Percentiles rank a stretch among this genome's conserved stretches.
phyloP scores from a whole-genome alignment of 2,113 vertebrate species.

The Lophotis ruficrista region DNA sequence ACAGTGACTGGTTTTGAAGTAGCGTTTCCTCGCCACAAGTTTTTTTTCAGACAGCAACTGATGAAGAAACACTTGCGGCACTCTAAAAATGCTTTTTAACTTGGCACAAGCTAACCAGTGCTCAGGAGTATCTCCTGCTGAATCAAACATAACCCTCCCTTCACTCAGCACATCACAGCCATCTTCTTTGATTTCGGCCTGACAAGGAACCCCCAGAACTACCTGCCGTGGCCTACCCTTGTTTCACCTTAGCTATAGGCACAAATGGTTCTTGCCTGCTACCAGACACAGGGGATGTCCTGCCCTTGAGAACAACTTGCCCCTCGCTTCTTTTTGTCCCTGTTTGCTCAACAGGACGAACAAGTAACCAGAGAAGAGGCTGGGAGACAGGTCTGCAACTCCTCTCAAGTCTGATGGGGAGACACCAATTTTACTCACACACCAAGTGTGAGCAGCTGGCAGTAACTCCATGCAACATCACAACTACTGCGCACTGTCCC shows the following conservation, averaged over 20 bases:
- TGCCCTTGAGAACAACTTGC: neutral
- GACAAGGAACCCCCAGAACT: neutral
- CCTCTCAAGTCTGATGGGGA: fast-evolving
- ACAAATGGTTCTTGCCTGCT: neutral
- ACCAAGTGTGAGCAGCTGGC: neutral
- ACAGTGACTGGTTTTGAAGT: neutral
- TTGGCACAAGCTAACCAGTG: neutral
- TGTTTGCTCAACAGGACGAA: neutral
- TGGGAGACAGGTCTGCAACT: neutral
- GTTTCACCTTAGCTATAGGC: neutral
- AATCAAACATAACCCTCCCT: neutral
- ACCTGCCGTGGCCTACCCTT: neutral
- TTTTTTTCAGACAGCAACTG: neutral
- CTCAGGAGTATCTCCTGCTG: neutral
- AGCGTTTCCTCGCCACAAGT: neutral
- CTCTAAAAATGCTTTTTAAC: neutral
- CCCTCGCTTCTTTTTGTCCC: neutral
- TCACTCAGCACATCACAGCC: neutral
- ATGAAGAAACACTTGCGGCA: neutral
- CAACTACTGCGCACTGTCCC: fast-evolving
- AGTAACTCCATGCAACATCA: neutral
- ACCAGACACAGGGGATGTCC: fast-evolving
- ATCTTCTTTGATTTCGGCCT: neutral
- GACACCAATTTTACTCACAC: neutral
- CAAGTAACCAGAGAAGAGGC: neutral